Evolutionary conservation across 1,140 invertebrate genomes (phyloP).

Genomic region (Heliconius melpomene): DNA sequence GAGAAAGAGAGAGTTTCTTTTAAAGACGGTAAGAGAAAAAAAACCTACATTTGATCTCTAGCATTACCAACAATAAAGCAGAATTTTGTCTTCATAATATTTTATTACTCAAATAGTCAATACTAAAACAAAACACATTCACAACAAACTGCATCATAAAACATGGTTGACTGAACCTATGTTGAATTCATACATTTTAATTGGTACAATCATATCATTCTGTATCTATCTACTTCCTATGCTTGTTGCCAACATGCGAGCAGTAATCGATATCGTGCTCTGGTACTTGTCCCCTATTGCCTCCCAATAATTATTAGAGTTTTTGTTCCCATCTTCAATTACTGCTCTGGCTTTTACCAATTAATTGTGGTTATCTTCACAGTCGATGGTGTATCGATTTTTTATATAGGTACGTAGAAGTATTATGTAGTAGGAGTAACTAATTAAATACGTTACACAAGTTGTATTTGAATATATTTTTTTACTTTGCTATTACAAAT

Average conservation of each 20-base stretch:
- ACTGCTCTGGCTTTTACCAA: not conserved
- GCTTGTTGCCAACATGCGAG: not conserved
- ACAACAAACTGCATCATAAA: not conserved
- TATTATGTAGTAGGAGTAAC: not conserved
- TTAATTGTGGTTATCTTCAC: not conserved
- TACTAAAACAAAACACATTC: too few species aligned
- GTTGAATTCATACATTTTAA: slow-evolving; percentile 11
- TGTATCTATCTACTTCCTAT: not conserved
- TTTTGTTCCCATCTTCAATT: not conserved
- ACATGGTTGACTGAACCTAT: not conserved
- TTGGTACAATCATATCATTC: not conserved
- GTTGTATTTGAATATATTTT: not conserved
- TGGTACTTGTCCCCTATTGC: not conserved
- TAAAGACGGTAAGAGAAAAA: not conserved
- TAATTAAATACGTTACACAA: not conserved
- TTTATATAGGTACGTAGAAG: not conserved
- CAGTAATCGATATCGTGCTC: not conserved
- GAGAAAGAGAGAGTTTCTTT: too few species aligned
- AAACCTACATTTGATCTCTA: not conserved
- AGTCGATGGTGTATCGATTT: not conserved
- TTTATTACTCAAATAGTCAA: too few species aligned
- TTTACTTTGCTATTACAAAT: not conserved
- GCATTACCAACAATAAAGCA: too few species aligned
- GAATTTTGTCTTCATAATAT: too few species aligned
- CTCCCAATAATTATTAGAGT: slow-evolving; percentile 5